Base-by-base conservation (phyloP, 2,797 vertebrate species). In the Pseudochromis fuscus region DNA sequence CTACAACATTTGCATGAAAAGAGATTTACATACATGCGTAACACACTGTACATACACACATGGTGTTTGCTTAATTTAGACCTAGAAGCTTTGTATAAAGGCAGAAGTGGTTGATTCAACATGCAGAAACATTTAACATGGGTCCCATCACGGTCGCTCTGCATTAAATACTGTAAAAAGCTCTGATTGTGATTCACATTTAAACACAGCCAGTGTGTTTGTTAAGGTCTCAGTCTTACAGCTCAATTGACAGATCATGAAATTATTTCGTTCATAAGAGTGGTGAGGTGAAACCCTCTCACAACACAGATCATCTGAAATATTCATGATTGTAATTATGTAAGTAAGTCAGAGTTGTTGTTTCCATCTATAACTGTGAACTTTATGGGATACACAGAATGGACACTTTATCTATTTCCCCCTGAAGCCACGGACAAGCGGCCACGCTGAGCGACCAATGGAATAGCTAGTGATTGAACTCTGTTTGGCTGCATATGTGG, bases 401-500 rank as follows among this genome's bases (percentile, higher is more conserved):
- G 42, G 50, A 37, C 28, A 60, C 44, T 63, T 46, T 12, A 25
- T 73, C 37, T 13, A n/a, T 40, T 59, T 55, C 4, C 5, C 52
- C 53, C 56, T 7, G 33, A 63, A 64, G 70, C 51, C 12, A 44
- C 31, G 40, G 67, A 62, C 37, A 55, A 60, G 52, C 5, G 1
- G 15, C 64, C 58, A n/a, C n/a, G 12, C 49, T 64, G 55, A 72
- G 25, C 46, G 25, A n/a, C 75, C 70, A 73, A 56, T 77, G 24
- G 77, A 92, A 87, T 35, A 31, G 50, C 63, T 72, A 37, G 67
- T 67, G 67, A 85, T 65, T 70, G 67, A 85, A 68, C 59, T 64
- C 45, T 61, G 27, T 72, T 37, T 51, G 46, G 51, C 70, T 66
- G 28, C 31, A 51, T 30, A 35, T 53, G 44, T 40, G 27, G 52